Evolutionary conservation across 2,888 invertebrate species (phyloP).

Genomic region (Plagodis pulveraria): DNA sequence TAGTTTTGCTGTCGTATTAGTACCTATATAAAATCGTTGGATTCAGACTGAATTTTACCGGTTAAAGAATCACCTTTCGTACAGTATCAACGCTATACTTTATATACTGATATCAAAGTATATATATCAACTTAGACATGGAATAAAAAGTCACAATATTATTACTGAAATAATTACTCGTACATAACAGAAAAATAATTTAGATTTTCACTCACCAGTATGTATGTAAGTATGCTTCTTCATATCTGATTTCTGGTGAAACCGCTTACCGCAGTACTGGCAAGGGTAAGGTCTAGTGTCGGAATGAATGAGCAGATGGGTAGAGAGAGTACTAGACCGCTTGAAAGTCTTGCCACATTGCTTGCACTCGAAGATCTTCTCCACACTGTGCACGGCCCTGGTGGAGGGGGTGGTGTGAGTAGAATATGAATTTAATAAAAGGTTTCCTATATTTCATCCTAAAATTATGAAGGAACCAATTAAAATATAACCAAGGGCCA

Average conservation of each 20-base stretch:
- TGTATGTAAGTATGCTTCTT: constrained; percentile 99
- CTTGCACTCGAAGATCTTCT: constrained; percentile 97
- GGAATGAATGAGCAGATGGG: constrained; percentile 98
- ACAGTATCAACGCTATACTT: too few relatives aligned
- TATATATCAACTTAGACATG: too few relatives aligned
- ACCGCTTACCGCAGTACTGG: constrained; percentile 98
- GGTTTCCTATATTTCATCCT: too few relatives aligned
- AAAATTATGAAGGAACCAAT: background rate
- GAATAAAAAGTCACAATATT: too few relatives aligned
- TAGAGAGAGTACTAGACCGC: constrained; percentile 97
- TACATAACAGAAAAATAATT: too few relatives aligned
- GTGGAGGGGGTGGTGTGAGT: constrained; percentile 29
- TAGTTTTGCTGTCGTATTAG: too few relatives aligned
- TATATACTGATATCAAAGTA: too few relatives aligned
- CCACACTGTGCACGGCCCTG: constrained; percentile 96
- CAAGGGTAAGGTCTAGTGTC: constrained; percentile 99
- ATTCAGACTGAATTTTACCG: too few relatives aligned
- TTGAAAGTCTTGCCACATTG: constrained; percentile 99
- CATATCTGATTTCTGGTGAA: constrained; percentile 99
- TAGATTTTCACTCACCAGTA: constrained; percentile 87
- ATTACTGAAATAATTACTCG: too few relatives aligned
- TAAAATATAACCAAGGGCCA: background rate
- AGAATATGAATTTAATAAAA: background rate
- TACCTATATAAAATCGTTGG: too few relatives aligned
- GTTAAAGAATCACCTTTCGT: too few relatives aligned